phyloP scores from a whole-genome alignment of 2,888 invertebrate species.

The Stegana nigrithorax region DNA sequence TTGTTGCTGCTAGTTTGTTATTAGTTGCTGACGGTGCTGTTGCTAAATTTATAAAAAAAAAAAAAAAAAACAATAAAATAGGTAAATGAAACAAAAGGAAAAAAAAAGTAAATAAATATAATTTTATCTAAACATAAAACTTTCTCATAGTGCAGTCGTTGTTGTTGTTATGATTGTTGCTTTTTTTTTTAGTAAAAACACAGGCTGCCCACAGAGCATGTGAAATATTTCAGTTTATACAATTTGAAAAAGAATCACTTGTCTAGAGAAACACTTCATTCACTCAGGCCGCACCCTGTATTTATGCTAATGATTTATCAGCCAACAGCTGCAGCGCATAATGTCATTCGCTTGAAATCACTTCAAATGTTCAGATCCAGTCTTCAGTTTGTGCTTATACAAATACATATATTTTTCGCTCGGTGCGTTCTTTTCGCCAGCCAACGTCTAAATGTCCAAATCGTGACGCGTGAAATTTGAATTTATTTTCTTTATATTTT shows the following conservation, averaged over 20 bases:
- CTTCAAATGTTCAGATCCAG: too few species aligned
- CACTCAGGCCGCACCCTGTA: constrained; percentile 46
- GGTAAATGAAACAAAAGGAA: neutral
- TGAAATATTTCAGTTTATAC: neutral
- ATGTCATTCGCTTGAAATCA: constrained; percentile 37
- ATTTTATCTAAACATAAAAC: neutral
- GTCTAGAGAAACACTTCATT: neutral
- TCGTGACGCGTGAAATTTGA: too few species aligned
- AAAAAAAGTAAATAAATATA: neutral
- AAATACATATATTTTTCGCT: neutral
- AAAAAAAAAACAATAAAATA: too few species aligned
- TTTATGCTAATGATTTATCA: constrained; percentile 47
- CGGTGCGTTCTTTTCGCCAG: too few species aligned
- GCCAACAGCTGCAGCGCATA: constrained; percentile 47
- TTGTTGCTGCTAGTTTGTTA: too few species aligned
- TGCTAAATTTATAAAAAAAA: neutral
- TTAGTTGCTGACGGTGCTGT: too few species aligned
- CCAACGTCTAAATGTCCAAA: too few species aligned
- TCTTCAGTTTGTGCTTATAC: neutral
- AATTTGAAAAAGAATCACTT: neutral
- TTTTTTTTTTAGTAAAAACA: neutral
- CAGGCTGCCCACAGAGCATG: too few species aligned
- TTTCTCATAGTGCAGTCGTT: neutral
- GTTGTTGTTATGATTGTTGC: neutral
- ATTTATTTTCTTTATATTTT: constrained; percentile 34